These are phyloP conservation scores for Phodopus roborovskii DNA, from an alignment of 2,113 vertebrate species.

Conservation along the genomic window DNA sequence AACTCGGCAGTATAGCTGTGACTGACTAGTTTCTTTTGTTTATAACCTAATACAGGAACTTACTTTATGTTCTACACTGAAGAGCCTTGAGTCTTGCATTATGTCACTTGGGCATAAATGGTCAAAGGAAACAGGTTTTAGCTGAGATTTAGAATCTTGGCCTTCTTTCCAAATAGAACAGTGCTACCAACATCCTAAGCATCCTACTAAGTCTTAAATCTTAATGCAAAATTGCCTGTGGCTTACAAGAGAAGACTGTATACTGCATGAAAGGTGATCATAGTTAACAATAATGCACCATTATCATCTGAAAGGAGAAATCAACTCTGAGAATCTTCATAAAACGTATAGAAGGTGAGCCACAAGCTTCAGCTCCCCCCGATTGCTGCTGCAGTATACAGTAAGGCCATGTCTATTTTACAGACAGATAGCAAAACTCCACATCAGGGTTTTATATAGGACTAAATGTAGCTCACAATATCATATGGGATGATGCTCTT, in stretches of 20 bases:
- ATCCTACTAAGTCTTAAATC: slow-evolving; percentile 48
- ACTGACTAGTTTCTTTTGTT: slow-evolving; percentile 58
- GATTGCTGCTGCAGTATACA: not conserved
- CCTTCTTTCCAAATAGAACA: slow-evolving; percentile 51
- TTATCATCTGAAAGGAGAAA: slow-evolving; percentile 22
- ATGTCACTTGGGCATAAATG: slow-evolving; percentile 13
- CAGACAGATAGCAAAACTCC: slow-evolving; percentile 56
- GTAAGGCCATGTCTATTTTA: slow-evolving; percentile 36
- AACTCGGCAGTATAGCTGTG: slow-evolving; percentile 56
- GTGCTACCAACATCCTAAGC: slow-evolving; percentile 35
- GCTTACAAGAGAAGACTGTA: not conserved
- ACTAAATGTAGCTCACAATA: slow-evolving; percentile 27
- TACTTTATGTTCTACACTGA: not conserved
- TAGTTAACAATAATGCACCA: not conserved
- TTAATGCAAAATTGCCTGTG: slow-evolving; percentile 18
- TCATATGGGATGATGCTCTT: slow-evolving; percentile 16
- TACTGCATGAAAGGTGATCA: not conserved
- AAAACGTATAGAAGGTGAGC: slow-evolving; percentile 48
- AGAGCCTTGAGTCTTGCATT: slow-evolving; percentile 17
- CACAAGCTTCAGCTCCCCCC: not conserved
- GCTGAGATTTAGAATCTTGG: slow-evolving; percentile 24
- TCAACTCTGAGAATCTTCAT: slow-evolving; percentile 45
- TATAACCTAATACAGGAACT: slow-evolving; percentile 16
- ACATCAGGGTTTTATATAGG: slow-evolving; percentile 49
- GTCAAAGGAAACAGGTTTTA: slow-evolving; percentile 44